These are phyloP conservation scores for Chloromyia formosa DNA, from an alignment of 2,888 invertebrate species.

Conservation along the genomic window DNA sequence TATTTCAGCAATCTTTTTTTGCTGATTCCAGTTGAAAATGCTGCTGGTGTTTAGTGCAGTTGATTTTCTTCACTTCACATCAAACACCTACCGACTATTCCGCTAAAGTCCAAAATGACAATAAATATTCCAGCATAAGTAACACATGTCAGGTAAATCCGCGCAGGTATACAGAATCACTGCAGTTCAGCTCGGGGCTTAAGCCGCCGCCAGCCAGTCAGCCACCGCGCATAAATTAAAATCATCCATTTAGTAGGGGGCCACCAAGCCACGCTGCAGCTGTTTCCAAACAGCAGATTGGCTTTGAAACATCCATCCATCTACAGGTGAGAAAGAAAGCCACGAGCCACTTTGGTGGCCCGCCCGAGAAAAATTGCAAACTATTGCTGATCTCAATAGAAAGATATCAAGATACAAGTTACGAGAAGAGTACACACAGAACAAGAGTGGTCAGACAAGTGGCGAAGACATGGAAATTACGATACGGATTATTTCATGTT, in stretches of 20 bases:
- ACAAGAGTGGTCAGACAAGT: constrained; percentile 13
- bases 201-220: background rate
- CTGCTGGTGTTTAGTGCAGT: background rate
- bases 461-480: constrained; percentile 40
- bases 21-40: constrained; percentile 1
- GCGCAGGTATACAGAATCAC: background rate
- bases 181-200: background rate
- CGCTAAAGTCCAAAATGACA: constrained; percentile 24
- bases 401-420: background rate
- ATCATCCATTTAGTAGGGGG: background rate
- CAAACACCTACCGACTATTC: constrained; percentile 1
- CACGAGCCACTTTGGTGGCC: constrained; percentile 5
- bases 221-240: constrained; percentile 17
- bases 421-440: background rate
- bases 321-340: constrained; percentile 35
- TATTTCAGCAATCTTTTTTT: background rate
- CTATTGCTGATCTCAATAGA: background rate
- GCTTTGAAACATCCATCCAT: background rate
- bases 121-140: constrained; percentile 28
- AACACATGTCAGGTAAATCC: background rate
- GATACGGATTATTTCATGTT: constrained; percentile 41
- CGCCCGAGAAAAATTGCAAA: background rate
- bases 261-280: background rate
- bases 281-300: background rate
- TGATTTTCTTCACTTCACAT: constrained; percentile 5